phyloP scores from a whole-genome alignment of 1,140 invertebrate genomes.

The Heliothis subflexa region DNA sequence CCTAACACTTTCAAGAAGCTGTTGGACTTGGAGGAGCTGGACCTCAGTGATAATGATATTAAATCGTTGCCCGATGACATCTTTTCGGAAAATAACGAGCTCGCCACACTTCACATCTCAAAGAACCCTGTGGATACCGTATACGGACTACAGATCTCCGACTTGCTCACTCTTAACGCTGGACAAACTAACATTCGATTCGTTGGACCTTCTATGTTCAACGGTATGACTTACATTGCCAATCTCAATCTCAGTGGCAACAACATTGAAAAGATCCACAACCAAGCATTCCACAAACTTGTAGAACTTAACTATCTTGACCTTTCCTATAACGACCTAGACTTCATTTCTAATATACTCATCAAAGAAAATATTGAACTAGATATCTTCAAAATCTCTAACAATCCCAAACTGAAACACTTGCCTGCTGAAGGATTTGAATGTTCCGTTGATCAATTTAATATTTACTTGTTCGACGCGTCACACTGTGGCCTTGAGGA shows the following conservation, averaged over 20 bases:
- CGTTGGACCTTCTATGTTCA: constrained; percentile 89
- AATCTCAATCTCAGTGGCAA: constrained; percentile 89
- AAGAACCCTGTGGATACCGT: constrained; percentile 87
- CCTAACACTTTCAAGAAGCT: constrained; percentile 87
- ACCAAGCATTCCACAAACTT: constrained; percentile 88
- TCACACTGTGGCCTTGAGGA: constrained; percentile 89
- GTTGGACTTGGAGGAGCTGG: constrained; percentile 88
- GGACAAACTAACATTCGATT: constrained; percentile 88
- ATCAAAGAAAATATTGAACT: constrained; percentile 89
- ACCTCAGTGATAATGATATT: constrained; percentile 89
- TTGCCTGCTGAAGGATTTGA: constrained; percentile 87
- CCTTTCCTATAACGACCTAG: constrained; percentile 89
- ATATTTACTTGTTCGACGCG: constrained; percentile 89
- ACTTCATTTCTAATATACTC: constrained; percentile 88
- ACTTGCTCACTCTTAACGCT: constrained; percentile 88
- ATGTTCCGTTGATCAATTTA: constrained; percentile 87
- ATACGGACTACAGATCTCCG: constrained; percentile 84
- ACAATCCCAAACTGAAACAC: constrained; percentile 88
- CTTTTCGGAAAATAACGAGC: constrained; percentile 87
- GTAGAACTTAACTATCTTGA: constrained; percentile 89
- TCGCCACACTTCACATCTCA: constrained; percentile 88
- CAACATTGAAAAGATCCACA: constrained; percentile 88
- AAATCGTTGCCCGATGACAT: constrained; percentile 87
- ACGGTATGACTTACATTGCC: constrained; percentile 87
- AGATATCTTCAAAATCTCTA: constrained; percentile 89